These are phyloP conservation scores for Sebastes vulpes DNA, from an alignment of 2,797 vertebrate species.

Conservation along the genomic window DNA sequence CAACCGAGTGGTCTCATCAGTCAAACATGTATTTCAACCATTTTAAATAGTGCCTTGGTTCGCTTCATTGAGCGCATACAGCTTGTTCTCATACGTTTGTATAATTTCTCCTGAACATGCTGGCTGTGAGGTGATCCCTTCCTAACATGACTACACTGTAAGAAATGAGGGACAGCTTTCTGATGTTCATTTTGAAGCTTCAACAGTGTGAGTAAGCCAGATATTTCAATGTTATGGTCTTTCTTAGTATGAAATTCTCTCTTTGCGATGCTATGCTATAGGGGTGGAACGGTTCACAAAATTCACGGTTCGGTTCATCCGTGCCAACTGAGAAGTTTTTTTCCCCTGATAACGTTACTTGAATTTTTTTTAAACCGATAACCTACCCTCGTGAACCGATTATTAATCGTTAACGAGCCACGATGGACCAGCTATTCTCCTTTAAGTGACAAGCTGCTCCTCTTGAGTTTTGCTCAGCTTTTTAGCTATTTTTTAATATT, in stretches of 20 bases:
- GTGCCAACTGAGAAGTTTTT: too few species aligned
- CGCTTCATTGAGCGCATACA: background rate
- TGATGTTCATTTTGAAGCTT: background rate
- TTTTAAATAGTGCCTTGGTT: background rate
- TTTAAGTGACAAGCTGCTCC: too few species aligned
- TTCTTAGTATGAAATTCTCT: background rate
- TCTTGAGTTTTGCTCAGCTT: too few species aligned
- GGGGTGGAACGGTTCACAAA: background rate
- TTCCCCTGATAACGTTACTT: too few species aligned
- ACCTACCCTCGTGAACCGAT: too few species aligned
- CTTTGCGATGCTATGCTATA: background rate
- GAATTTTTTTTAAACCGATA: too few species aligned
- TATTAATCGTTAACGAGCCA: too few species aligned
- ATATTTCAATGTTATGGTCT: background rate
- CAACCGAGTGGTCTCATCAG: background rate
- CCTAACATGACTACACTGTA: background rate
- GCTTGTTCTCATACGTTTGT: background rate
- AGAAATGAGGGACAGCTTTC: background rate
- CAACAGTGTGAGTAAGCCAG: background rate
- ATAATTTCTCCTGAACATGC: background rate
- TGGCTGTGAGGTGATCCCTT: background rate
- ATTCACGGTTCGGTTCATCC: background rate
- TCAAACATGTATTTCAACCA: background rate
- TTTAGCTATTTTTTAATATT: too few species aligned
- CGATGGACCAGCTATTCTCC: too few species aligned